Percentiles rank a stretch among this genome's conserved stretches.
Evolutionary conservation across 2,797 vertebrate species (phyloP).

Genomic region (Intellagama lesueurii): DNA sequence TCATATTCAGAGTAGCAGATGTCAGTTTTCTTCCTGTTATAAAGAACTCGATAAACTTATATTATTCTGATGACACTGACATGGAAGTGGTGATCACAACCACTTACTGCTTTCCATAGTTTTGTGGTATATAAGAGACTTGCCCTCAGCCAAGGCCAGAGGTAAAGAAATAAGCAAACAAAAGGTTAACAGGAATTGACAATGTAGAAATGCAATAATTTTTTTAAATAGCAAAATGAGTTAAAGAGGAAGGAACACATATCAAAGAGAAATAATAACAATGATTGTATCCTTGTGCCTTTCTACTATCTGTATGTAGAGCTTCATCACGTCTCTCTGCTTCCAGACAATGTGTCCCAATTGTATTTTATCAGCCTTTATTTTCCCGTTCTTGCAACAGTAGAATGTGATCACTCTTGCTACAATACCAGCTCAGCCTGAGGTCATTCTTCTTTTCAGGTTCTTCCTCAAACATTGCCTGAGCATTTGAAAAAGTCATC

Average conservation of each 20-base stretch:
- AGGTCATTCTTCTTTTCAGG: constrained; percentile 34
- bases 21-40: constrained; percentile 12
- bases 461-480: constrained; percentile 28
- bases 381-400: background rate
- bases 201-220: constrained; percentile 3
- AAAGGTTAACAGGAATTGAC: background rate
- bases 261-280: background rate
- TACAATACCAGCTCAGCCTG: constrained; percentile 33
- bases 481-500: constrained; percentile 32
- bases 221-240: background rate
- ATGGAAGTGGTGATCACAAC: background rate
- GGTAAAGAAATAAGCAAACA: background rate
- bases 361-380: constrained; percentile 19
- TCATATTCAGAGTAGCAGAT: constrained; percentile 43
- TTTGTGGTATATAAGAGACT: background rate
- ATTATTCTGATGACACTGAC: background rate
- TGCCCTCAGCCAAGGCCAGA: background rate
- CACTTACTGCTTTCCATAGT: background rate
- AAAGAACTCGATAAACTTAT: constrained; percentile 16
- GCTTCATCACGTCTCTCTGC: background rate
- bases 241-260: background rate
- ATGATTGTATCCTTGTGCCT: background rate
- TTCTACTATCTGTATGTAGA: background rate
- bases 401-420: background rate
- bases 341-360: constrained; percentile 14